These are phyloP conservation scores for Limnephilus lunatus DNA, from an alignment of 2,888 invertebrate species.

Conservation along the genomic window DNA sequence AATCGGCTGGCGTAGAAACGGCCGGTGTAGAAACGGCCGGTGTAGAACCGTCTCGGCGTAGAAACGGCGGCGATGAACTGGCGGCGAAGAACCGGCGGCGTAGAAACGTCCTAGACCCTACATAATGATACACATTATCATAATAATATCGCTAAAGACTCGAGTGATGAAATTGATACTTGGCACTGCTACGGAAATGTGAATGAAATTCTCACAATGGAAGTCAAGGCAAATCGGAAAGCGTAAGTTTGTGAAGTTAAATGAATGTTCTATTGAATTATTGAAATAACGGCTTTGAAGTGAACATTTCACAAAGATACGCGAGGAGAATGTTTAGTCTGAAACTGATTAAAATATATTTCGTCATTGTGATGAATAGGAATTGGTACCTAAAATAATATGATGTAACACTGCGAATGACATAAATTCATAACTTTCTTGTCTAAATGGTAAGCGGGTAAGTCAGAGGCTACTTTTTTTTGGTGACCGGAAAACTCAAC, in stretches of 20 bases:
- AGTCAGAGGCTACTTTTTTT: no score
- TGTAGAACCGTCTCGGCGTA: no score
- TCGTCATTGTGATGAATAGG: not conserved
- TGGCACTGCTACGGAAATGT: not conserved
- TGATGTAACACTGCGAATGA: not conserved
- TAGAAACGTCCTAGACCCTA: no score
- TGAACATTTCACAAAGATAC: slow-evolving; percentile 18
- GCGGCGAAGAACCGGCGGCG: no score
- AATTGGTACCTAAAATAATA: not conserved
- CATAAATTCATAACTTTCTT: not conserved
- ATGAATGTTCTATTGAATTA: slow-evolving; percentile 21
- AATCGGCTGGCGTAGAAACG: no score
- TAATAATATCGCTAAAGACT: not conserved
- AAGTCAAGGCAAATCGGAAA: slow-evolving; percentile 6
- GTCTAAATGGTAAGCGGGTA: no score
- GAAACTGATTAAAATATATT: slow-evolving; percentile 38
- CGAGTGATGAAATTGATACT: not conserved
- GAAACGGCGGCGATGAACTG: no score
- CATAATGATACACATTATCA: not conserved
- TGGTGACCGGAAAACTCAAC: no score
- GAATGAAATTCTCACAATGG: not conserved
- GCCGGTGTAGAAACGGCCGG: no score
- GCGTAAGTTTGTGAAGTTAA: slow-evolving; percentile 17
- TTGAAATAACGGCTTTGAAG: slow-evolving; percentile 13
- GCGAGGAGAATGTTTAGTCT: not conserved